These are phyloP conservation scores for Atherinosoma microstoma DNA, from an alignment of 2,797 vertebrate species.

Conservation along the genomic window DNA sequence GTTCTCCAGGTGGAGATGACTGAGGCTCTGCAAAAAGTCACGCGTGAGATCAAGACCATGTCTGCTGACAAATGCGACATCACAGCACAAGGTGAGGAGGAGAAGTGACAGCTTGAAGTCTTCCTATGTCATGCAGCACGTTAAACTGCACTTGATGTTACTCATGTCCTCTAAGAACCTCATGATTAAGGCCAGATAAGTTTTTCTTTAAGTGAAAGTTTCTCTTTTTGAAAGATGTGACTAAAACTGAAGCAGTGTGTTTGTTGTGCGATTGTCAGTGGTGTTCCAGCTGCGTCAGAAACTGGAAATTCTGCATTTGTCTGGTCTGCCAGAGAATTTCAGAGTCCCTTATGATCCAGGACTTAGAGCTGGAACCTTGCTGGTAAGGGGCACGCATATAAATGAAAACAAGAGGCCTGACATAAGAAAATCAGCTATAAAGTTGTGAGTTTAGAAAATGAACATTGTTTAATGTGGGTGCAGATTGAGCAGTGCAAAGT, in stretches of 20 bases:
- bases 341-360: slow-evolving; percentile 96
- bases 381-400: slow-evolving; percentile 80
- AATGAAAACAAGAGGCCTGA: neutral
- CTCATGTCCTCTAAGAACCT: no score
- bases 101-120: neutral
- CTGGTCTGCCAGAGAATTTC: slow-evolving; percentile 91
- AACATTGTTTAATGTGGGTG: neutral
- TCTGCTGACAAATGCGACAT: slow-evolving; percentile 95
- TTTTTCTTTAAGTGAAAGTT: no score
- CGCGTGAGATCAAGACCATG: slow-evolving; percentile 92
- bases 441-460: neutral
- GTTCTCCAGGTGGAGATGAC: slow-evolving; percentile 88
- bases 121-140: neutral
- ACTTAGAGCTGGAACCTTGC: slow-evolving; percentile 90
- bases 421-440: fast-evolving
- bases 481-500: slow-evolving; percentile 99
- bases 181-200: no score
- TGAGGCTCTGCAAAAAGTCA: slow-evolving; percentile 93
- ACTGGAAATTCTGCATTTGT: slow-evolving; percentile 91
- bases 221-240: neutral
- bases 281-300: slow-evolving; percentile 94
- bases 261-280: slow-evolving; percentile 78
- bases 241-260: neutral
- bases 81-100: slow-evolving; percentile 90
- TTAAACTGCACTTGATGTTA: no score